A percentile compares a stretch with the other conserved stretches of the same genome.
phyloP scores from a whole-genome alignment of 2,113 vertebrate genomes.

The Indicator indicator region DNA sequence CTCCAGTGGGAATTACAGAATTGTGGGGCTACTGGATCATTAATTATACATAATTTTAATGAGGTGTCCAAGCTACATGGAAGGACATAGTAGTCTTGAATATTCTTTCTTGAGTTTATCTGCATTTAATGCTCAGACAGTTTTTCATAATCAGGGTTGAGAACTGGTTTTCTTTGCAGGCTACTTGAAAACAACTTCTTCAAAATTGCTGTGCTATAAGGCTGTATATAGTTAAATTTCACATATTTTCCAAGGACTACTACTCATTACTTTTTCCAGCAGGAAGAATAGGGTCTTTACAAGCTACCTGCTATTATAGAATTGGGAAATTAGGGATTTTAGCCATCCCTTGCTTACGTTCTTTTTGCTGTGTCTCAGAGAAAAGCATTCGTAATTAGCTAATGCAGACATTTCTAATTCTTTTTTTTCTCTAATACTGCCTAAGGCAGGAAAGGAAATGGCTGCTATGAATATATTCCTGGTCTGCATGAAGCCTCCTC shows the following conservation, averaged over 20 bases:
- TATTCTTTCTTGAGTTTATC: background rate
- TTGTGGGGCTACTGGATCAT: background rate
- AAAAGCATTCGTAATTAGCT: conserved; percentile 39
- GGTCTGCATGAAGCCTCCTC: conserved; percentile 35
- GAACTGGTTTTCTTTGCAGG: background rate
- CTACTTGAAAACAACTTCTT: background rate
- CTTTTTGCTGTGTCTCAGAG: conserved; percentile 4
- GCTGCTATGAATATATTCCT: conserved; percentile 30
- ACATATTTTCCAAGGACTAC: background rate
- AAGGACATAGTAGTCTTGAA: background rate
- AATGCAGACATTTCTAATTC: conserved; percentile 58
- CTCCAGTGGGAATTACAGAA: background rate
- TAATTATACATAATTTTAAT: background rate
- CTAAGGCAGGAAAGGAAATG: conserved; percentile 63
- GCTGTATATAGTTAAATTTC: background rate
- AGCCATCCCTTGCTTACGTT: background rate
- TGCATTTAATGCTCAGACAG: background rate
- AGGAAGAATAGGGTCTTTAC: background rate
- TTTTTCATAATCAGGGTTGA: background rate
- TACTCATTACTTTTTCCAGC: background rate
- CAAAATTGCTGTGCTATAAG: background rate
- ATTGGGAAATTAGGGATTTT: conserved; percentile 12
- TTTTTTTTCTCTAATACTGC: conserved; percentile 54
- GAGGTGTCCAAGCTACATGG: background rate
- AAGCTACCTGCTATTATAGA: background rate